Evolutionary conservation across 2,797 vertebrate genomes (phyloP), one percentile per base, ranked within the genome.

Genomic region (Premnoplex brunnescens): DNA sequence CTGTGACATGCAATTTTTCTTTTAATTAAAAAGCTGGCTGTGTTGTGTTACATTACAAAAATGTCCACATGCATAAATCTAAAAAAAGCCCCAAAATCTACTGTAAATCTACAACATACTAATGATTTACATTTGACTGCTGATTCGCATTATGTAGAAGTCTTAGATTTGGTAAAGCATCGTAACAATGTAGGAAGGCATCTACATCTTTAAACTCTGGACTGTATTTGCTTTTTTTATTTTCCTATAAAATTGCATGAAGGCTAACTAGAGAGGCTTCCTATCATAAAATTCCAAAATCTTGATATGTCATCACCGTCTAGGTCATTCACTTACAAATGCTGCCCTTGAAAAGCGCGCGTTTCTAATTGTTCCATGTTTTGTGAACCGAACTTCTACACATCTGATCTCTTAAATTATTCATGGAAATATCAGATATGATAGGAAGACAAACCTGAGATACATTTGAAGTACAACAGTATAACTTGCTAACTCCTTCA

Each of bases 381-480:
- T 93, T 88, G 73, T 88, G 96, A 96, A 97, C 91, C 56, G 74
- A 96, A 95, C 86, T 84, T 96, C 88, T 91, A 91, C 39, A 94
- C 91, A 88, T 96, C 96, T 96, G 93, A 96, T 94, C 93, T 95
- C 71, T 92, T 95, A 85, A 85, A 88, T 96, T 94, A 95, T 85
- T 96, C 89, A 88, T 75, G 94, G 97, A 98, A 97, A 97, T 94
- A 98, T 88, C 96, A 97, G 97, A 98, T 95, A 97, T 95, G 97
- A 98, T 97, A 99, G 99, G 99, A 99, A 99, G 99, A 99, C 99
- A 92, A 99, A 98, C 98, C 98, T 99, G 98, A 99, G 98, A 98
- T 98, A 98, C 98, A 98, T 98, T 98, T 99, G 98, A 98, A 98
- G 98, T 97, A 97, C 97, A 98, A 98, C 97, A 98, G 98, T 96